Evolutionary conservation across 35 echinoderm and acorn worm genomes (phyloP).

Genomic region (Anneissia japonica): DNA sequence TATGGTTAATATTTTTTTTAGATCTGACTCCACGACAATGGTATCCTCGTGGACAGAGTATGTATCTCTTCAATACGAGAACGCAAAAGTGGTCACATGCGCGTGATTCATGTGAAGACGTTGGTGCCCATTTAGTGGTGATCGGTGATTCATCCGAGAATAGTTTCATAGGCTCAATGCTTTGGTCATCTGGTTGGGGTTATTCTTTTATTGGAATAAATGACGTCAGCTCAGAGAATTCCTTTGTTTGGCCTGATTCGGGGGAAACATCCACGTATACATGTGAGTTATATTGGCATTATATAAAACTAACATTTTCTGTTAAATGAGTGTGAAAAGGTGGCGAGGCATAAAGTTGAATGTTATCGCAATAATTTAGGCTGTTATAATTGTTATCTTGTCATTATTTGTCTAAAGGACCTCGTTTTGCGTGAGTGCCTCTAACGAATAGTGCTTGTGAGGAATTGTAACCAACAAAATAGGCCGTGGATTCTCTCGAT

Average conservation of each 20-base stretch:
- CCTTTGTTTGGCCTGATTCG: neutral
- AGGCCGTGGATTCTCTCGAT: too few relatives aligned
- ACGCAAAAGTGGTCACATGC: neutral
- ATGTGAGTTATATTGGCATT: neutral
- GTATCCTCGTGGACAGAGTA: neutral
- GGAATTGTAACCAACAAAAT: too few relatives aligned
- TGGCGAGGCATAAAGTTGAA: too few relatives aligned
- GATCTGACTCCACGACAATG: neutral
- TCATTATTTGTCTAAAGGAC: too few relatives aligned
- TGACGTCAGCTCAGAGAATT: neutral
- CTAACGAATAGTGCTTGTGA: too few relatives aligned
- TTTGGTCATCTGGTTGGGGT: neutral
- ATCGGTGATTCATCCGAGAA: neutral
- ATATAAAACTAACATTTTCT: too few relatives aligned
- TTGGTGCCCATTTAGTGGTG: neutral
- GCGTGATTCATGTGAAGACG: neutral
- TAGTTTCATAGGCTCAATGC: too few relatives aligned
- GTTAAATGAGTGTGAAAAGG: too few relatives aligned
- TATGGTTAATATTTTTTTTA: too few relatives aligned
- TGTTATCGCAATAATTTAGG: too few relatives aligned
- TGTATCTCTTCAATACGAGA: neutral
- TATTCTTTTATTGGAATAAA: neutral
- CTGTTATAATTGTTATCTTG: too few relatives aligned
- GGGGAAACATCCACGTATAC: neutral
- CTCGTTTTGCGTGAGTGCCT: too few relatives aligned